Conservation (phyloP, 2,113 vertebrate species). For the Anseranas semipalmata region DNA sequence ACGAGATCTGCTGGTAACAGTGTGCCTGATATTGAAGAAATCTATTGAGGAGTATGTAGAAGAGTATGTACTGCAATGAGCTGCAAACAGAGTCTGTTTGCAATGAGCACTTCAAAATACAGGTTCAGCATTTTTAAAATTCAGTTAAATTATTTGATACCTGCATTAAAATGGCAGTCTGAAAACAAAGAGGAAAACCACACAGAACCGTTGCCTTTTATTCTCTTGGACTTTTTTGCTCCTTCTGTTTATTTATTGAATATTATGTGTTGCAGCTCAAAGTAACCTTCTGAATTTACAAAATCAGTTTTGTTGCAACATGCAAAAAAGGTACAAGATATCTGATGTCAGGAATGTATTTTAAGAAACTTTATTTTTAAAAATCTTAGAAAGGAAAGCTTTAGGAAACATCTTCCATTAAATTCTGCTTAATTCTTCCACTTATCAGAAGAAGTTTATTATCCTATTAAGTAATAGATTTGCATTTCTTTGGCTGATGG, state of each 20-base stretch:
- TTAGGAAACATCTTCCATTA: background rate
- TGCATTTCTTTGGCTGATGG: background rate
- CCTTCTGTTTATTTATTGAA: background rate
- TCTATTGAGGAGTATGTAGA: background rate
- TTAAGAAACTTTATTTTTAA: background rate
- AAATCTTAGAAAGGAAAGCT: background rate
- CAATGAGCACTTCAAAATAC: background rate
- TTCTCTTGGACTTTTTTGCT: background rate
- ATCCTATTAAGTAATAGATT: background rate
- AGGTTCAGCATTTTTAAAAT: background rate
- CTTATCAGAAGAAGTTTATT: background rate
- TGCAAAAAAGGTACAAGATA: background rate
- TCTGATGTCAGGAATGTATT: background rate
- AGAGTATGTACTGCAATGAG: background rate
- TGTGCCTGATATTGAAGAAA: background rate
- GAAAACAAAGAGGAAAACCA: background rate
- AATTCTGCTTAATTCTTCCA: background rate
- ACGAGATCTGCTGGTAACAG: background rate
- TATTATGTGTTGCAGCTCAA: slow-evolving; percentile 8
- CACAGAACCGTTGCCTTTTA: background rate
- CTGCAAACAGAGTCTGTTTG: background rate
- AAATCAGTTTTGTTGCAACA: background rate
- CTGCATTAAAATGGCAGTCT: background rate
- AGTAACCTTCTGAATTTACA: slow-evolving; percentile 6
- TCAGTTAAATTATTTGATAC: background rate